Percentiles rank a stretch among this genome's conserved stretches.
Evolutionary conservation across 2,888 invertebrate species (phyloP).

Genomic region (Erebia ligea): DNA sequence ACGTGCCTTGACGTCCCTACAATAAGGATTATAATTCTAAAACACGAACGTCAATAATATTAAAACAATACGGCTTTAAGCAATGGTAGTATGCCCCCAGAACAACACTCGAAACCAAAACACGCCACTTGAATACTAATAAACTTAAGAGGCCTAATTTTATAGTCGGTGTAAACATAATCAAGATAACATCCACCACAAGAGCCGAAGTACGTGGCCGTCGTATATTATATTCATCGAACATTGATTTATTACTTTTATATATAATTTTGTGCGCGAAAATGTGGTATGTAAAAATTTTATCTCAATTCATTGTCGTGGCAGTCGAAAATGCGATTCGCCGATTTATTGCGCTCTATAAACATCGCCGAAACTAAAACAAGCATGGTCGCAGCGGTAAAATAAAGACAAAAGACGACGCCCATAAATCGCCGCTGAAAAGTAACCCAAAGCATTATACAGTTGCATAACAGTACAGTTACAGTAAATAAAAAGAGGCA

Average conservation of each 20-base stretch:
- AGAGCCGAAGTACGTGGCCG: slow-evolving; percentile 40
- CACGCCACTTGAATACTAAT: slow-evolving; percentile 37
- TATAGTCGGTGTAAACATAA: slow-evolving; percentile 41
- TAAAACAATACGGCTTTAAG: no score
- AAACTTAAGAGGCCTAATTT: slow-evolving; percentile 35
- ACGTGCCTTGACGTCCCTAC: no score
- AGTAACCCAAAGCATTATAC: slow-evolving; percentile 80
- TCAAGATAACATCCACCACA: slow-evolving; percentile 41
- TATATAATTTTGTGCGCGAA: not conserved
- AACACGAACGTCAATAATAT: no score
- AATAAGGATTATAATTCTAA: no score
- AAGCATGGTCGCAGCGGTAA: slow-evolving; percentile 69
- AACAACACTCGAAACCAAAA: slow-evolving; percentile 10
- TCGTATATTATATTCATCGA: slow-evolving; percentile 38
- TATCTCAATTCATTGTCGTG: slow-evolving; percentile 34
- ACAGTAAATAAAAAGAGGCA: slow-evolving; percentile 79
- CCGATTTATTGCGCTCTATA: slow-evolving; percentile 44
- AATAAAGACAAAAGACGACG: slow-evolving; percentile 78
- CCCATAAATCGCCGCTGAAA: slow-evolving; percentile 77
- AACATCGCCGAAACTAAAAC: slow-evolving; percentile 63
- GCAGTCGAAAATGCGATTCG: slow-evolving; percentile 38
- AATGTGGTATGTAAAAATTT: slow-evolving; percentile 7
- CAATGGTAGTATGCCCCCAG: not conserved
- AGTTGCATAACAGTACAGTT: slow-evolving; percentile 80
- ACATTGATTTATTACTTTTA: slow-evolving; percentile 43